Evolutionary conservation across 2,113 vertebrate genomes (phyloP).

Genomic region (Carollia perspicillata): DNA sequence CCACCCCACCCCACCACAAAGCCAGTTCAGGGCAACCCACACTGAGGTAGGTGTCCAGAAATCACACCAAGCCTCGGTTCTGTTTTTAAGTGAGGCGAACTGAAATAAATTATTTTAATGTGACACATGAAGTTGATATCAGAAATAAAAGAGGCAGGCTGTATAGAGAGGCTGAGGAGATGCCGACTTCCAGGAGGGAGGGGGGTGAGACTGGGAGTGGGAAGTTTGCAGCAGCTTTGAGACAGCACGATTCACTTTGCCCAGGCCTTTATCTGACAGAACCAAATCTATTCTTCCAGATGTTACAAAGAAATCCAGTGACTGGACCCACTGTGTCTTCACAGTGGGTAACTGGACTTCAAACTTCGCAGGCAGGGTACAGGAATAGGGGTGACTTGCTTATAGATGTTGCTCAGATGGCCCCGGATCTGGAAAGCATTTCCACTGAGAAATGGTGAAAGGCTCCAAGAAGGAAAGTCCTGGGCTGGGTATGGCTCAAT

Average conservation of each 20-base stretch:
- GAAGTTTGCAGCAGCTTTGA: background rate
- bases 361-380: background rate
- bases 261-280: background rate
- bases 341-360: background rate
- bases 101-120: background rate
- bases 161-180: background rate
- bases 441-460: background rate
- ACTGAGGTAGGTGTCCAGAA: background rate
- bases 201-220: rapidly evolving
- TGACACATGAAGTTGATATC: background rate
- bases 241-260: background rate
- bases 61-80: background rate
- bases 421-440: background rate
- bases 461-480: background rate
- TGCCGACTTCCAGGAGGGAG: background rate
- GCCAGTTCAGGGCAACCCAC: background rate
- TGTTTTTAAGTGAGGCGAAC: background rate
- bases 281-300: background rate
- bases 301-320: background rate
- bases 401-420: background rate
- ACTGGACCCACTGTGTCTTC: background rate
- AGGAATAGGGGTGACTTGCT: background rate
- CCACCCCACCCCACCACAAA: background rate
- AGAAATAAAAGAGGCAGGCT: background rate
- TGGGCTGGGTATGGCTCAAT: background rate